Percentiles rank a stretch among this genome's conserved stretches.
These are phyloP conservation scores for Otus sunia DNA, from an alignment of 2,113 vertebrate species.

Conservation along the genomic window DNA sequence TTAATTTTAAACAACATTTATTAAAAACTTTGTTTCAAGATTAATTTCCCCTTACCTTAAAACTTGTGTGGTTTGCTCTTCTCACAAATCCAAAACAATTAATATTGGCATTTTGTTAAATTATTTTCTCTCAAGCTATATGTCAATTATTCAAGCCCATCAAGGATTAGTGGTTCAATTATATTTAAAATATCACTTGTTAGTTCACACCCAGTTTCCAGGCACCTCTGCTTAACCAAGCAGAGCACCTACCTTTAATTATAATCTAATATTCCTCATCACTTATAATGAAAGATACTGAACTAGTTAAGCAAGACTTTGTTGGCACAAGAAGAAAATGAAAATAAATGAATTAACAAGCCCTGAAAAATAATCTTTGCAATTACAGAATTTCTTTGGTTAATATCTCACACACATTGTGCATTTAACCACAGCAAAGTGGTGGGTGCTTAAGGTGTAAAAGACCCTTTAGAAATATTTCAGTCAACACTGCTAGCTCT, in stretches of 20 bases:
- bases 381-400: constrained; percentile 9
- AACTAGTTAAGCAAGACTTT: not conserved
- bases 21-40: constrained; percentile 62
- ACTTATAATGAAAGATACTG: not conserved
- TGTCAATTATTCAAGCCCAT: not conserved
- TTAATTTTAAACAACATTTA: constrained; percentile 19
- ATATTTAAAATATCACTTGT: not conserved
- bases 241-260: not conserved
- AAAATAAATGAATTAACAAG: constrained; percentile 9
- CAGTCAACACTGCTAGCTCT: constrained; percentile 14
- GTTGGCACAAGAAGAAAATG: not conserved
- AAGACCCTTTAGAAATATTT: constrained; percentile 47
- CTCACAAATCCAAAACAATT: not conserved
- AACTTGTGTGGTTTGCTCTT: not conserved
- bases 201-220: not conserved
- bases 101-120: not conserved
- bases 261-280: not conserved
- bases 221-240: not conserved
- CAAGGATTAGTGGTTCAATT: not conserved
- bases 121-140: not conserved
- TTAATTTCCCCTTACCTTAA: constrained; percentile 47
- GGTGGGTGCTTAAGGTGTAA: not conserved
- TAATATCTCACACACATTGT: not conserved
- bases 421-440: constrained; percentile 8
- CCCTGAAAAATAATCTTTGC: not conserved